Evolutionary conservation across 2,888 invertebrate genomes (phyloP).

Genomic region (Nomada fucata): DNA sequence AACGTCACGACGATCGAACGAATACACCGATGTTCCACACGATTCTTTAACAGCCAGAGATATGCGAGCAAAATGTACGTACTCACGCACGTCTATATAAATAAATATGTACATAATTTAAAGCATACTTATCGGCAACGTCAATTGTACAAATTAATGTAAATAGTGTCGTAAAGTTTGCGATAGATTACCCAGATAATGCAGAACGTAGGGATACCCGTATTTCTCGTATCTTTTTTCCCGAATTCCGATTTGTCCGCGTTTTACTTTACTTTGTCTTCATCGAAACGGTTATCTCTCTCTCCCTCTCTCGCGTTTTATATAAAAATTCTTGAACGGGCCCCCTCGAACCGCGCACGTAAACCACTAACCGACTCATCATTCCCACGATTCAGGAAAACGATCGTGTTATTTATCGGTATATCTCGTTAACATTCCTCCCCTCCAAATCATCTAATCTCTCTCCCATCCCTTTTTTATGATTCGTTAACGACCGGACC

Average conservation of each 20-base stretch:
- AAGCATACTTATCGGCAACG: background rate
- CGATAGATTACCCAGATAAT: background rate
- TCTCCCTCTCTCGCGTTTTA: background rate
- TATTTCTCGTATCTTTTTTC: background rate
- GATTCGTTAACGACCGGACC: slow-evolving; percentile 14
- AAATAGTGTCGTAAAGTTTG: slow-evolving; percentile 7
- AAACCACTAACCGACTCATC: slow-evolving; percentile 13
- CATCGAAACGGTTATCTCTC: background rate
- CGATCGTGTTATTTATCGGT: slow-evolving; percentile 48
- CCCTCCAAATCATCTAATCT: background rate
- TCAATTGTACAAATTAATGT: slow-evolving; percentile 19
- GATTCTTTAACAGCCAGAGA: background rate
- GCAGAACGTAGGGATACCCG: background rate
- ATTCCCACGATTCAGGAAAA: slow-evolving; percentile 49
- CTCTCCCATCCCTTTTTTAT: background rate
- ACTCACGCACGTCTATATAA: background rate
- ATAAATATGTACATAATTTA: slow-evolving; percentile 8
- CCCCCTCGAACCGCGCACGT: slow-evolving; percentile 35
- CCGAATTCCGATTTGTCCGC: background rate
- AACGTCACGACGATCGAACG: slow-evolving; percentile 44
- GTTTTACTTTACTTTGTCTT: background rate
- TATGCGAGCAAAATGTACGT: slow-evolving; percentile 29
- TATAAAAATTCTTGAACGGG: slow-evolving; percentile 27
- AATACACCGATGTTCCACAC: background rate
- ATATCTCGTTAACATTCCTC: slow-evolving; percentile 29